phyloP scores from a whole-genome alignment of 2,113 vertebrate species.

The Cottus gobio region DNA sequence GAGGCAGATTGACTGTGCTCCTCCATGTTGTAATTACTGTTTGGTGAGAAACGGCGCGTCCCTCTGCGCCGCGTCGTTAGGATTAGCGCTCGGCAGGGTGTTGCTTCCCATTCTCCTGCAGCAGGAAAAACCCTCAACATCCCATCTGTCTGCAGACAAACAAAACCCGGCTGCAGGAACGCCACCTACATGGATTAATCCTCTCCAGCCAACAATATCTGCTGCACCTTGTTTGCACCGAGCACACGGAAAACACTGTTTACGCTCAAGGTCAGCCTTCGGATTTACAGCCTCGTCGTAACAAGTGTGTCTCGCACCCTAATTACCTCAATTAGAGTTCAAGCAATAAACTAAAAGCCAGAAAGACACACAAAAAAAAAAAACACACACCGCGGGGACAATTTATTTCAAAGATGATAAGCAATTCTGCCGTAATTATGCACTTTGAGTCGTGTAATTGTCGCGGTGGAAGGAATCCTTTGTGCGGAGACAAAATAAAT shows the following conservation, averaged over 20 bases:
- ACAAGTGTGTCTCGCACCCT: constrained; percentile 12
- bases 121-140: constrained; percentile 64
- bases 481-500: constrained; percentile 6
- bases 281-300: constrained; percentile 1
- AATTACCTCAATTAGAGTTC: constrained; percentile 22
- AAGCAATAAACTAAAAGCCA: constrained; percentile 1
- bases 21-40: constrained; percentile 67
- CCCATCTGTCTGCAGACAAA: constrained; percentile 71
- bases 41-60: constrained; percentile 47
- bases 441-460: neutral
- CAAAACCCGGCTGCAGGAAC: constrained; percentile 55
- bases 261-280: constrained; percentile 9
- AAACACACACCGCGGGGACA: no score
- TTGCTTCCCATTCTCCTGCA: constrained; percentile 65
- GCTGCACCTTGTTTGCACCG: constrained; percentile 20
- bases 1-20: constrained; percentile 25
- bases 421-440: neutral
- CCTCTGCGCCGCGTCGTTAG: constrained; percentile 58
- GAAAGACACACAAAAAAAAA: neutral
- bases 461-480: neutral
- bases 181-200: constrained; percentile 67
- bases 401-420: constrained; percentile 5
- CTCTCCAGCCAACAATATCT: constrained; percentile 32
- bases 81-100: constrained; percentile 62
- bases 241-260: neutral